phyloP scores from a whole-genome alignment of 2,888 invertebrate species.

The Ormyrus rosae region DNA sequence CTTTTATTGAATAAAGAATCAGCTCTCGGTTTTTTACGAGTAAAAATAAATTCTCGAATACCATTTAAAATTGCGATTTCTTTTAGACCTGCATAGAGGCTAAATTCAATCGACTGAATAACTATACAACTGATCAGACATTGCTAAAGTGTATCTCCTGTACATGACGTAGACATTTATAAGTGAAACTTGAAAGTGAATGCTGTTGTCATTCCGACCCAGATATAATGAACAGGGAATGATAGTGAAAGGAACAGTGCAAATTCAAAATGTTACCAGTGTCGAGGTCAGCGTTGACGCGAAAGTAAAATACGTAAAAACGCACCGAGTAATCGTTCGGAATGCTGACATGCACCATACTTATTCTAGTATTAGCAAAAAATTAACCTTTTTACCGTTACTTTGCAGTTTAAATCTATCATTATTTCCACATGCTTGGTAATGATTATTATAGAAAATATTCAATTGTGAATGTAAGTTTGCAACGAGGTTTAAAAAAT shows the following conservation, averaged over 20 bases:
- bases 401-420: not conserved
- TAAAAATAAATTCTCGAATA: slow-evolving; percentile 1
- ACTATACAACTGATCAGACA: not conserved
- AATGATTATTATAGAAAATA: too few species aligned
- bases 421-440: slow-evolving; percentile 10
- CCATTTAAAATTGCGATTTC: not conserved
- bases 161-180: slow-evolving; percentile 51
- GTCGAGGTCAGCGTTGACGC: slow-evolving; percentile 54
- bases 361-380: slow-evolving; percentile 1
- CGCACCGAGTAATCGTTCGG: not conserved
- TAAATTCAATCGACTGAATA: slow-evolving; percentile 24
- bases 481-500: too few species aligned
- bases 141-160: slow-evolving; percentile 36
- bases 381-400: slow-evolving; percentile 10
- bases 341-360: not conserved
- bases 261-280: slow-evolving; percentile 56
- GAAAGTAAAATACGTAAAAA: slow-evolving; percentile 38
- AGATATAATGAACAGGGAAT: slow-evolving; percentile 46
- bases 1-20: not conserved
- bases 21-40: slow-evolving; percentile 12
- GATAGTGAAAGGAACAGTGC: slow-evolving; percentile 57
- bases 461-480: too few species aligned
- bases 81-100: slow-evolving; percentile 8
- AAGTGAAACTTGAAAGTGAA: slow-evolving; percentile 57
- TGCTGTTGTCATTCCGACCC: slow-evolving; percentile 56